Evolutionary conservation across 2,797 vertebrate species (phyloP), one percentile per base, ranked within the genome.

Genomic region (Coregonus ussuriensis): DNA sequence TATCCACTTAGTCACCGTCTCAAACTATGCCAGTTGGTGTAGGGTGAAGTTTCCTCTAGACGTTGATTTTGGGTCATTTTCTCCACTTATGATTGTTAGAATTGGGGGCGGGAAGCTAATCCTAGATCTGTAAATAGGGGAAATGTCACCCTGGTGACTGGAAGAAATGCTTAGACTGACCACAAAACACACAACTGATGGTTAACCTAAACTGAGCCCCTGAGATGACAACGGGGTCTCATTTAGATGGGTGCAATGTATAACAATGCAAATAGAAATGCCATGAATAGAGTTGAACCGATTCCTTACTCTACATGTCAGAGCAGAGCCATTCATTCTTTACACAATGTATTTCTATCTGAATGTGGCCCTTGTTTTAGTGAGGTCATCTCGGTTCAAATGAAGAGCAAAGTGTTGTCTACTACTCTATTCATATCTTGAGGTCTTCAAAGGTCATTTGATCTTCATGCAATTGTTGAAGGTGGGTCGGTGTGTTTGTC

Each of bases 131-230:
- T 5, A 62, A 1, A 7, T 47, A 47, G 9, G 41, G 7, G 7
- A 21, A 25, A 62, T n/a, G 6, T n/a, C n/a, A n/a, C 21, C 21
- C 59, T 25, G 11, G 59, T 63, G 59, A 25, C 59, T 25, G 21
- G 59, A 63, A 63, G n/a, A 63, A 63, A 2, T 63, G 59, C 59
- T 63, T 63, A 11, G 59, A 63, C 59, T 63, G 21, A 63, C 59
- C 3, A 25, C 21, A 62, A 18, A 47, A 47, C 41, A 54, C 53
- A 62, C 15, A 62, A 21, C 16, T 59, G 56, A 6, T 62, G 21
- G 25, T n/a, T 62, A 25, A 62, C 7, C 21, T 62, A 25, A 5
- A 56, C n/a, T 56, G 54, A 25, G 59, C 11, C 59, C 21, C 21
- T 25, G 59, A 62, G 7, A 18, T n/a, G 59, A 62, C 21, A 62